These are phyloP conservation scores for Elephantulus edwardii DNA, from an alignment of 2,113 vertebrate species.

Conservation along the genomic window DNA sequence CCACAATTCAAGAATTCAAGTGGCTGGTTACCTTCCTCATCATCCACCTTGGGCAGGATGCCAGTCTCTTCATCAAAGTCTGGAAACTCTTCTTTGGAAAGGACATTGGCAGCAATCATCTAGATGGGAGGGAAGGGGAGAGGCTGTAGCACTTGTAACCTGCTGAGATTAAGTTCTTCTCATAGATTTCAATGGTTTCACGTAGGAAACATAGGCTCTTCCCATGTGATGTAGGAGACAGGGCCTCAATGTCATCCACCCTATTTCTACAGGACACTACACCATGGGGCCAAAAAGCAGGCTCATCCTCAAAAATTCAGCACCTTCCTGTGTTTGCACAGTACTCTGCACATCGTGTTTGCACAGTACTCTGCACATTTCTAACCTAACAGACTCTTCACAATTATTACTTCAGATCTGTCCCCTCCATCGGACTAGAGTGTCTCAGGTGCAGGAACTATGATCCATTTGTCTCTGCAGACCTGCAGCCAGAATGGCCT, in stretches of 20 bases:
- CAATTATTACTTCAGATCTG: not conserved
- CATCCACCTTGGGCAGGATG: slow-evolving; percentile 98
- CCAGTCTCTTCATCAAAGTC: slow-evolving; percentile 99
- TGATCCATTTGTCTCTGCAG: not conserved
- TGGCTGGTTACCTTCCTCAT: slow-evolving; percentile 93
- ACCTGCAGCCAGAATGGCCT: not conserved
- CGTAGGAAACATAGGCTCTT: not conserved
- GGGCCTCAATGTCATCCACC: not conserved
- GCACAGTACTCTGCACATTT: not conserved
- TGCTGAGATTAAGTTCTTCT: not conserved
- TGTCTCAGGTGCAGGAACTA: not conserved
- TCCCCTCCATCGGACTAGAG: not conserved
- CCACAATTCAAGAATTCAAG: not conserved
- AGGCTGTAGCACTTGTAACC: not conserved
- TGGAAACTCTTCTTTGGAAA: slow-evolving; percentile 98
- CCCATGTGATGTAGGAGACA: not conserved
- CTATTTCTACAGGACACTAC: not conserved
- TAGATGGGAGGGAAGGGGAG: slow-evolving; percentile 71
- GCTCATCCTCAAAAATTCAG: not conserved
- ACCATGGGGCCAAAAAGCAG: not conserved
- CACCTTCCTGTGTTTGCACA: not conserved
- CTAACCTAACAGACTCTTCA: too few relatives aligned
- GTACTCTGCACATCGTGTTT: not conserved
- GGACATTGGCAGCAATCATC: slow-evolving; percentile 99
- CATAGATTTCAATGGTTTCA: not conserved